Percentiles rank a stretch among this genome's conserved stretches.
phyloP scores from a whole-genome alignment of 2,888 invertebrate species.

The Diarsia mendica region DNA sequence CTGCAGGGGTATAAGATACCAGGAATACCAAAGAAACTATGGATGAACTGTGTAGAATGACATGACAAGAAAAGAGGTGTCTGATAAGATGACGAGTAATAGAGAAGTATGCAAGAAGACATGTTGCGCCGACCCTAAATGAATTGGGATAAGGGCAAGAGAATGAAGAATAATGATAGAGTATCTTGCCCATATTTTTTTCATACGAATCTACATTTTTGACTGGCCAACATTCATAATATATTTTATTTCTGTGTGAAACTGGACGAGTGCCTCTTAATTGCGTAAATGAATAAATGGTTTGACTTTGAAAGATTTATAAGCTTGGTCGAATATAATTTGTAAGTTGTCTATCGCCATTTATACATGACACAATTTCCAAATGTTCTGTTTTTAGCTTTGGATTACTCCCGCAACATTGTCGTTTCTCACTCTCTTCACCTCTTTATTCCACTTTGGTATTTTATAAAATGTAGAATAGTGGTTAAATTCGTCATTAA shows the following conservation, averaged over 20 bases:
- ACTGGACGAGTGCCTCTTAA: not conserved
- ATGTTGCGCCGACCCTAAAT: too few relatives aligned
- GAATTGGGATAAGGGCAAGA: too few relatives aligned
- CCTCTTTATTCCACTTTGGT: not conserved
- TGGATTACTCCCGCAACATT: not conserved
- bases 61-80: too few relatives aligned
- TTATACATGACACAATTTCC: not conserved
- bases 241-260: not conserved
- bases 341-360: not conserved
- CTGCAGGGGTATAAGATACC: too few relatives aligned
- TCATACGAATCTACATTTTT: not conserved
- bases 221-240: not conserved
- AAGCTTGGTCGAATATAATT: constrained; percentile 5
- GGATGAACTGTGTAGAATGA: too few relatives aligned
- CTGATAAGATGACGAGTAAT: too few relatives aligned
- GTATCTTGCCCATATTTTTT: not conserved
- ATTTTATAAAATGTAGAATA: not conserved
- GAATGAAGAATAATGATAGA: not conserved
- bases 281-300: not conserved
- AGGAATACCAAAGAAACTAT: too few relatives aligned
- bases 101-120: too few relatives aligned
- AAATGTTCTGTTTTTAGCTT: not conserved
- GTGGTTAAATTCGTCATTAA: not conserved
- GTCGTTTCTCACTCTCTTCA: not conserved
- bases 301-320: constrained; percentile 12